These are phyloP conservation scores for Chaitophorus viminalis DNA, from an alignment of 2,888 invertebrate genomes.

Conservation along the genomic window DNA sequence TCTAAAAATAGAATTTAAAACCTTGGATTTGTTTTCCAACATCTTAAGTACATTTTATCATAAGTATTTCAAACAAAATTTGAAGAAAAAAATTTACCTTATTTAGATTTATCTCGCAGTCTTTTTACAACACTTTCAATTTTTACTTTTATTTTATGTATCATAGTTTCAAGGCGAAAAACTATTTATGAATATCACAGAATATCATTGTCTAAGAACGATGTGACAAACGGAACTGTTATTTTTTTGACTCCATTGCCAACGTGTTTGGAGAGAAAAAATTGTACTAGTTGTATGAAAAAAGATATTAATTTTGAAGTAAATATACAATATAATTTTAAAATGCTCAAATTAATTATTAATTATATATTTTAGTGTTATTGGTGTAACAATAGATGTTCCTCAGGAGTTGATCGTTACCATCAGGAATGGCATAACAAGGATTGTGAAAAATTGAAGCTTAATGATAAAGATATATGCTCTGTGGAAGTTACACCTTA, in stretches of 20 bases:
- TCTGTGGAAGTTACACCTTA: conserved; percentile 11
- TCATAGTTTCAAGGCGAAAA: conserved; percentile 84
- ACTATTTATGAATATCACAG: conserved; percentile 97
- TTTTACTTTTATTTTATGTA: neutral
- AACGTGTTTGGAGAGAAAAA: conserved; percentile 81
- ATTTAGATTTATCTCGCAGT: too few species aligned
- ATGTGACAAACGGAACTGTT: conserved; percentile 82
- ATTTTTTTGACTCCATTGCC: conserved; percentile 83
- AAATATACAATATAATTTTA: neutral
- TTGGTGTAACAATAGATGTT: conserved; percentile 91
- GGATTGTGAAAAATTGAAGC: conserved; percentile 68
- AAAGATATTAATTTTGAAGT: conserved; percentile 66
- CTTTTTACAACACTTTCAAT: neutral
- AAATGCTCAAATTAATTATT: neutral
- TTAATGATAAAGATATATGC: conserved; percentile 50
- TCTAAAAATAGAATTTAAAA: too few species aligned
- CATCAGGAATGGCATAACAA: conserved; percentile 87
- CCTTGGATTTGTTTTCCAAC: too few species aligned
- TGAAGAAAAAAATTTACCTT: too few species aligned
- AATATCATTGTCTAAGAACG: conserved; percentile 81
- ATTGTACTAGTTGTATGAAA: conserved; percentile 80
- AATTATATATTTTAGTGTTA: conserved; percentile 73
- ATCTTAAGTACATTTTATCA: too few species aligned
- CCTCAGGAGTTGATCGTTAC: conserved; percentile 87
- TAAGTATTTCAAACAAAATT: too few species aligned